Evolutionary conservation across 2,888 invertebrate genomes (phyloP).

Genomic region (Panopea generosa): DNA sequence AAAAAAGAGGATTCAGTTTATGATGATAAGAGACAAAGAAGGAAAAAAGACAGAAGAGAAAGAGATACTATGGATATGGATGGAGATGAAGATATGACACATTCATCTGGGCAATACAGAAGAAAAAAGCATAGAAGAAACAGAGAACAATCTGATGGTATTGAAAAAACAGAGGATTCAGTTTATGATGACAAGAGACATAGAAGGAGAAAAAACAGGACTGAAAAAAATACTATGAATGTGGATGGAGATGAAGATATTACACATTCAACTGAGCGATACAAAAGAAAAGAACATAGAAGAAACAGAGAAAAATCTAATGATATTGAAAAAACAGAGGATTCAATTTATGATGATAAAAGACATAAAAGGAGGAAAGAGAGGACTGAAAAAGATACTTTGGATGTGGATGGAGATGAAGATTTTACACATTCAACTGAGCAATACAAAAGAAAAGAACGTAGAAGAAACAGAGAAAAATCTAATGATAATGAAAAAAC

Average conservation of each 20-base stretch:
- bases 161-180: neutral
- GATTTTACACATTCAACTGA: neutral
- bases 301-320: neutral
- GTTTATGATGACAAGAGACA: neutral
- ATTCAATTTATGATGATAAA: neutral
- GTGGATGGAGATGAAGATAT: too few species aligned
- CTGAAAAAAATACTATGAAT: neutral
- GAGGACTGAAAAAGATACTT: neutral
- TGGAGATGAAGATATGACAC: too few species aligned
- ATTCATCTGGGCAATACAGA: neutral
- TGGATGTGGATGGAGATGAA: neutral
- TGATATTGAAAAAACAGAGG: neutral
- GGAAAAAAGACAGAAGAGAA: neutral
- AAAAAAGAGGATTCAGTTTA: neutral
- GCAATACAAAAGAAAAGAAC: neutral
- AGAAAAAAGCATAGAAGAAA: neutral
- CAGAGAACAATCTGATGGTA: too few species aligned
- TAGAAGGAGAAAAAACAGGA: neutral
- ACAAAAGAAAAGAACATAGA: too few species aligned
- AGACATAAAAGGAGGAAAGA: neutral
- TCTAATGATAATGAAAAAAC: too few species aligned
- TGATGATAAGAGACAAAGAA: neutral
- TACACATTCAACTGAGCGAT: too few species aligned
- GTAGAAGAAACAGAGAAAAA: neutral
- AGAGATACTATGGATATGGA: too few species aligned